phyloP scores from a whole-genome alignment of 2,888 invertebrate genomes.

The Cheilosia scutellata region DNA sequence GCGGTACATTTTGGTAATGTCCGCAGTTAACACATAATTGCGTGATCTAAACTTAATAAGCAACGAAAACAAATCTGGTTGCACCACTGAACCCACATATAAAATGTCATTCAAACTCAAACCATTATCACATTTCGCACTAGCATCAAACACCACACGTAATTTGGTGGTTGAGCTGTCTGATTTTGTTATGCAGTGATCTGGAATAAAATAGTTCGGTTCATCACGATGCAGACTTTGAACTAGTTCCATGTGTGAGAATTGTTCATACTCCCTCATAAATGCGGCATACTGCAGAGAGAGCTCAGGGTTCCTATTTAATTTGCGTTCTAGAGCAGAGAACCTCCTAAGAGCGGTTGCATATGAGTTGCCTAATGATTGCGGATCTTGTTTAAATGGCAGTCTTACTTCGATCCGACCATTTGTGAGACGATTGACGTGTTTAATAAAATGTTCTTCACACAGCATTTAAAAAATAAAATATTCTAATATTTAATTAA shows the following conservation, averaged over 20 bases:
- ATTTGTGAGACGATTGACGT: constrained; percentile 18
- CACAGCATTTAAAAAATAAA: no score
- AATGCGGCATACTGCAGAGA: neutral
- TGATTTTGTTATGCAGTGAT: constrained; percentile 42
- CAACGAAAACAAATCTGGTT: constrained; percentile 12
- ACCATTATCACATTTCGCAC: constrained; percentile 20
- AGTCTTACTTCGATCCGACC: constrained; percentile 52
- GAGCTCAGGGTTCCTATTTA: neutral
- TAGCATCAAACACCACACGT: constrained; percentile 36
- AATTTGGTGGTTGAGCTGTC: constrained; percentile 29
- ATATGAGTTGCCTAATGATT: constrained; percentile 49
- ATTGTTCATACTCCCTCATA: neutral
- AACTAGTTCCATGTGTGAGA: constrained; percentile 76
- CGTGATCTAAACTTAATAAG: constrained; percentile 14
- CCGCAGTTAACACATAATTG: constrained; percentile 5
- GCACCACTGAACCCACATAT: constrained; percentile 8
- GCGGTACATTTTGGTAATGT: constrained; percentile 19
- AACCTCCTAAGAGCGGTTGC: constrained; percentile 35
- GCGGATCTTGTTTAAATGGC: constrained; percentile 54
- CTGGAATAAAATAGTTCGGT: constrained; percentile 31
- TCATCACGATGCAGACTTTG: neutral
- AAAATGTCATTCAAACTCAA: constrained; percentile 20
- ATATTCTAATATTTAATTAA: no score
- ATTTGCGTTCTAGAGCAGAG: constrained; percentile 71
- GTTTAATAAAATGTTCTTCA: constrained; percentile 24